These are phyloP conservation scores for Augochlora pura DNA, from an alignment of 1,140 invertebrate species.

Conservation along the genomic window DNA sequence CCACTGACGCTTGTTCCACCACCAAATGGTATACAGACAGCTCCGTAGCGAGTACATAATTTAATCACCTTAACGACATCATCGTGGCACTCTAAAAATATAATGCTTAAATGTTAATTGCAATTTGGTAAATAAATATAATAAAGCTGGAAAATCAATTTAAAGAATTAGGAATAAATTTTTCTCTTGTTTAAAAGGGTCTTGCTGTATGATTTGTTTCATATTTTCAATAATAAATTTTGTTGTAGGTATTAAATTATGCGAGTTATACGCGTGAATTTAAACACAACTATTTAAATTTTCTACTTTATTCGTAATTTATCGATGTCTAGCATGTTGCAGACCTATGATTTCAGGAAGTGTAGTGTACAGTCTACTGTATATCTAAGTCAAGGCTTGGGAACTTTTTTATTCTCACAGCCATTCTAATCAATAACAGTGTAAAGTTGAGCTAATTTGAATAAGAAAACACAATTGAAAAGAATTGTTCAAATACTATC, in stretches of 20 bases:
- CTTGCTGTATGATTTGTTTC: no score
- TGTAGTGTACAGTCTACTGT: background rate
- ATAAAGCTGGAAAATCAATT: no score
- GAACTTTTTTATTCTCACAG: background rate
- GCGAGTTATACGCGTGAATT: no score
- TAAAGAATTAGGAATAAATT: no score
- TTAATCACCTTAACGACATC: conserved; percentile 91
- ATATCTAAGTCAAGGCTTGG: conserved; percentile 25
- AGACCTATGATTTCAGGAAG: background rate
- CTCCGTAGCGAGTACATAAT: conserved; percentile 86
- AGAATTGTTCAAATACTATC: background rate
- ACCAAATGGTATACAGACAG: conserved; percentile 97
- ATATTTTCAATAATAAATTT: no score
- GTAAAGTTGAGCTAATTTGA: background rate
- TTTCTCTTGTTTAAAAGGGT: no score
- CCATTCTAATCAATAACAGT: background rate
- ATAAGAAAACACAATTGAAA: background rate
- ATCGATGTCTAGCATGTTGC: background rate
- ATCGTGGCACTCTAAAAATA: conserved; percentile 84
- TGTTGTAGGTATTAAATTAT: no score
- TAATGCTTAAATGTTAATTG: background rate
- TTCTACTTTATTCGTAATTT: background rate
- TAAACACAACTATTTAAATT: background rate
- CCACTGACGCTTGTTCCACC: conserved; percentile 98
- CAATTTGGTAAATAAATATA: no score